Base-by-base conservation (phyloP, 2,888 invertebrate genomes). In the Parapristionchus giblindavisi region DNA sequence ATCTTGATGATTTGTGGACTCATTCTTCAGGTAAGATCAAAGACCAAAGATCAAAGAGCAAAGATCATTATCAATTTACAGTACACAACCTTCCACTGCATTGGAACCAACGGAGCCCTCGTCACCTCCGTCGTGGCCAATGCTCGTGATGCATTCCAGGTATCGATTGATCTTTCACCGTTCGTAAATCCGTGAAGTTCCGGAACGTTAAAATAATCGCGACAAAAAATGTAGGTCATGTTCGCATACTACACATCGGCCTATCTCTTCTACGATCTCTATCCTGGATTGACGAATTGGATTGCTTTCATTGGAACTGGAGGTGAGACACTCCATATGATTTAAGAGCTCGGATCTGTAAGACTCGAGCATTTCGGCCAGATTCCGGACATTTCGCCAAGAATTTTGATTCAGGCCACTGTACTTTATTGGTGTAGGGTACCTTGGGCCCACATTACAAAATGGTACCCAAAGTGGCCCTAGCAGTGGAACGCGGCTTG, bases 251-350 rank as follows among this genome's bases (percentile, higher is more conserved):
- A 77, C 52, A 76, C 83, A 11, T 82, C 85, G 17, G 75, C 86
- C 38, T 84, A 84, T 54, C 79, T 85, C 34, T 87, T 87, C 78
- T 86, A 85, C 76, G 87, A 87, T 68, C 79, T 84, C 21, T 79
- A 77, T 14, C 83, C 84, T 5, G 79, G 79, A 56, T 36, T 82
- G 36, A 65, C 79, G 72, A 85, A 85, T 73, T 82, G 81, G 54
- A 52, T 81, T 32, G 36, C 70, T 1, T 71, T 71, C 70, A 24
- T 71, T 21, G 70, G 68, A 68, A 68, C 68, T 52, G 68, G 51
- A 34, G 48, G 48, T 52, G 8, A n/a, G 68, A 52, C 0, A 2
- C 6, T n/a, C n/a, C n/a, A n/a, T n/a, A n/a, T n/a, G n/a, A n/a
- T n/a, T n/a, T n/a, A n/a, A n/a, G n/a, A n/a, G n/a, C n/a, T n/a